A percentile compares a stretch with the other conserved stretches of the same genome.
These are phyloP conservation scores for Leptodactylus fallax DNA, from an alignment of 2,797 vertebrate species.

Conservation along the genomic window DNA sequence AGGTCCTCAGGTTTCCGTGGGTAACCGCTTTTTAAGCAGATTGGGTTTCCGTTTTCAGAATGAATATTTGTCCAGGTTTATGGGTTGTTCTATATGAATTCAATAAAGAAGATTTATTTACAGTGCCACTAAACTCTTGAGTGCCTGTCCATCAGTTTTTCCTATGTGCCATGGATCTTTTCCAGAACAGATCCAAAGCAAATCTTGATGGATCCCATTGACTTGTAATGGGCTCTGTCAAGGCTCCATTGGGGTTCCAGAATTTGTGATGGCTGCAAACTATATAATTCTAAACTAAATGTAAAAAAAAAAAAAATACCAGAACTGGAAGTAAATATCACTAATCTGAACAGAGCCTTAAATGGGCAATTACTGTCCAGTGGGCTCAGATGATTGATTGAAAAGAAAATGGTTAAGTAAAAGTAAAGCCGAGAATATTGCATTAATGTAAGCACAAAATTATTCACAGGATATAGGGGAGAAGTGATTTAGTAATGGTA, in stretches of 20 bases:
- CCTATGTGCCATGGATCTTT: too few species aligned
- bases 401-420: not conserved
- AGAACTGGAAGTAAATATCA: not conserved
- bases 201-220: not conserved
- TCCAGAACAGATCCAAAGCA: not conserved
- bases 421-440: not conserved
- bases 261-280: not conserved
- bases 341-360: not conserved
- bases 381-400: not conserved
- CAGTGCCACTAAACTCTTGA: too few species aligned
- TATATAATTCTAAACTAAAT: not conserved
- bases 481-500: slow-evolving; percentile 42
- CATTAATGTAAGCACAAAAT: slow-evolving; percentile 41
- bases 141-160: too few species aligned
- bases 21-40: too few species aligned
- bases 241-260: not conserved
- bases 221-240: not conserved
- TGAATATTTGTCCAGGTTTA: too few species aligned
- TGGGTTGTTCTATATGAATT: too few species aligned
- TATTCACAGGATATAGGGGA: slow-evolving; percentile 31
- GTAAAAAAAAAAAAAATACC: too few species aligned
- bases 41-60: too few species aligned
- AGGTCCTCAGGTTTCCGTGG: too few species aligned
- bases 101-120: too few species aligned
- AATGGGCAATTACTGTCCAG: not conserved